Evolutionary conservation across 2,888 invertebrate species (phyloP), one percentile per base, ranked within the genome.

Genomic region (Mellilla xanthometata): DNA sequence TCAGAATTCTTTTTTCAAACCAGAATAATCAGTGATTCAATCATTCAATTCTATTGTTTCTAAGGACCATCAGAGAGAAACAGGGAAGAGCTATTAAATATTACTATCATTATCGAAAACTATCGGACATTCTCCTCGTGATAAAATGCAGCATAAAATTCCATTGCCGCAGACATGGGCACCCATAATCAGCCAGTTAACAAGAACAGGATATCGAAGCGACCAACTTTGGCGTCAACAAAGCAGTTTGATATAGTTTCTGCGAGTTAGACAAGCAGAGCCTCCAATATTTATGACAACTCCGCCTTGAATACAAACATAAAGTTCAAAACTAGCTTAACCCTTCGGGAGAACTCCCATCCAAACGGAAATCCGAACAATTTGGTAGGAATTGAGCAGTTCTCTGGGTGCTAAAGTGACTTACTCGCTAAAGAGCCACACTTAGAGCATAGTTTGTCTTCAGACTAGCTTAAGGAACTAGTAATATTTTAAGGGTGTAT

Each of bases 221-320:
- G 63, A 56, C 68, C 79, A 56, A 81, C 72, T 81, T 79, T 72
- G 56, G 61, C 70, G 75, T 76, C 81, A 78, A 81, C 79, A 76
- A 79, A 76, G 72, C 76, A 77, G 76, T 81, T 80, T 74, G 75
- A 76, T 76, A 68, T 81, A 78, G 76, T 81, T 79, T 65, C 62
- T 68, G 68, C 70, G 63, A 79, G 69, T 81, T 71, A 72, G 76
- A 76, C 75, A 73, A 77, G 70, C 73, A 68, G 68, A 72, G 68
- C 63, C 67, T 66, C 68, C 62, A 68, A 82, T 84, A 84, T 85
- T 83, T 84, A 84, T 82, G 81, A 81, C 79, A 74, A 81, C 71
- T 78, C 63, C 58, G 62, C 65, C 41, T 66, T 69, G 71, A 79
- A 80, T 81, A 74, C 78, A 78, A 82, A 82, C 77, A 77, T 76